These are phyloP conservation scores for Cirrhinus molitorella DNA, from an alignment of 2,797 vertebrate species.

Conservation along the genomic window DNA sequence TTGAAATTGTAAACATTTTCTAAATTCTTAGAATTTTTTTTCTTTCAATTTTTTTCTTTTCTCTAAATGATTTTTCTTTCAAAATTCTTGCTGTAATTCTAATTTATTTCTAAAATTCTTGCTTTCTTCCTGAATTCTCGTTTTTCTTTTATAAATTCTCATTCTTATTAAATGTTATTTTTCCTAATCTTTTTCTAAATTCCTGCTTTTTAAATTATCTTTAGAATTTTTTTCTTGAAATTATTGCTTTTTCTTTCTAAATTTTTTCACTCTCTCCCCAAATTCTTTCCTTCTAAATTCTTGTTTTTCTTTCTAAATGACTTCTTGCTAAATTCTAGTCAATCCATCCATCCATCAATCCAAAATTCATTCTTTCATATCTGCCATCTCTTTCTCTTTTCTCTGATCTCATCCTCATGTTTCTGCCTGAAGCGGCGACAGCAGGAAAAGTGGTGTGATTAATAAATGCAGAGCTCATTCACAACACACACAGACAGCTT, in stretches of 20 bases:
- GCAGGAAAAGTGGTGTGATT: conserved; percentile 55
- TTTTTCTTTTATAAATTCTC: neutral
- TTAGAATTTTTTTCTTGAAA: neutral
- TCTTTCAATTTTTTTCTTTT: neutral
- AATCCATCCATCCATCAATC: neutral
- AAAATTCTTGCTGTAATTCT: too few species aligned
- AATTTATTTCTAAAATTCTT: neutral
- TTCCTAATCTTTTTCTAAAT: neutral
- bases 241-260: neutral
- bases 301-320: neutral
- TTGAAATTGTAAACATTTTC: too few species aligned
- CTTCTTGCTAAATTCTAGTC: neutral
- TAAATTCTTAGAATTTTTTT: neutral
- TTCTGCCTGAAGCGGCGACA: conserved; percentile 16
- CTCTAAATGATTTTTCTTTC: too few species aligned
- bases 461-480: conserved; percentile 35
- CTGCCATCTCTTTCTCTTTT: neutral
- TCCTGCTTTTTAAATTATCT: neutral
- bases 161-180: neutral
- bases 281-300: neutral
- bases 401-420: conserved; percentile 12
- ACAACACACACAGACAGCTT: neutral
- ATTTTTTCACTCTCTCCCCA: neutral
- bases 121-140: neutral
- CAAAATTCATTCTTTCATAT: too few species aligned